These are phyloP conservation scores for Notiomystis cincta DNA, from an alignment of 2,113 vertebrate species.

Conservation along the genomic window DNA sequence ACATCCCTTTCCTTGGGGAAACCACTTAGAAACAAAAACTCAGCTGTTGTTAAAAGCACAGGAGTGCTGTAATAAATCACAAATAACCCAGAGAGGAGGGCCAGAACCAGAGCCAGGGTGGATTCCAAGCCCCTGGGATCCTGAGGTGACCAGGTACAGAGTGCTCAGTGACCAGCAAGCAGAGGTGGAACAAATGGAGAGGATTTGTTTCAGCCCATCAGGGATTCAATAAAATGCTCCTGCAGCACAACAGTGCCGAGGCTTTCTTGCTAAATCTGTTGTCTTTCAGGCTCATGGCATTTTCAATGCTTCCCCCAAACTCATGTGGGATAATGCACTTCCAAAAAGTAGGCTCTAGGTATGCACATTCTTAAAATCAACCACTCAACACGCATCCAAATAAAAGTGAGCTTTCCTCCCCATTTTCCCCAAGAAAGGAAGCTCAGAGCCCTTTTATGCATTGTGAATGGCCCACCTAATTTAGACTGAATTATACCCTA, in stretches of 20 bases:
- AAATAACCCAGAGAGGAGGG: not conserved
- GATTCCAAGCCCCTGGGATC: not conserved
- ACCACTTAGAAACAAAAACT: not conserved
- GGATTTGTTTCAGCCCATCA: not conserved
- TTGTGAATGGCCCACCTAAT: slow-evolving; percentile 89
- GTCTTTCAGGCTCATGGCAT: slow-evolving; percentile 28
- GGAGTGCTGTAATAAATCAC: not conserved
- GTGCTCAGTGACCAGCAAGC: not conserved
- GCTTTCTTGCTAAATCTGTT: not conserved
- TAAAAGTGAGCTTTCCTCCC: slow-evolving; percentile 89
- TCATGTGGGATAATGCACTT: slow-evolving; percentile 66
- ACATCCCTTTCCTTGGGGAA: not conserved
- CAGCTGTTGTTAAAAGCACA: not conserved
- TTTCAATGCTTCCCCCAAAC: slow-evolving; percentile 35
- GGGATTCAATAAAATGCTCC: not conserved
- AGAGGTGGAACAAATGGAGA: not conserved
- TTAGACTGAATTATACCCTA: slow-evolving; percentile 87
- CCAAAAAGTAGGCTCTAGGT: slow-evolving; percentile 82
- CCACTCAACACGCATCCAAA: slow-evolving; percentile 72
- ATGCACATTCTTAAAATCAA: slow-evolving; percentile 72
- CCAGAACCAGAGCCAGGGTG: not conserved
- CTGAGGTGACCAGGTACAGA: not conserved
- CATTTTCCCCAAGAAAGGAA: slow-evolving; percentile 85
- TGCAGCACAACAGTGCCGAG: not conserved
- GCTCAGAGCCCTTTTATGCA: slow-evolving; percentile 82